Evolutionary conservation across 2,888 invertebrate genomes (phyloP).

Genomic region (Lasioglossum malachurum): DNA sequence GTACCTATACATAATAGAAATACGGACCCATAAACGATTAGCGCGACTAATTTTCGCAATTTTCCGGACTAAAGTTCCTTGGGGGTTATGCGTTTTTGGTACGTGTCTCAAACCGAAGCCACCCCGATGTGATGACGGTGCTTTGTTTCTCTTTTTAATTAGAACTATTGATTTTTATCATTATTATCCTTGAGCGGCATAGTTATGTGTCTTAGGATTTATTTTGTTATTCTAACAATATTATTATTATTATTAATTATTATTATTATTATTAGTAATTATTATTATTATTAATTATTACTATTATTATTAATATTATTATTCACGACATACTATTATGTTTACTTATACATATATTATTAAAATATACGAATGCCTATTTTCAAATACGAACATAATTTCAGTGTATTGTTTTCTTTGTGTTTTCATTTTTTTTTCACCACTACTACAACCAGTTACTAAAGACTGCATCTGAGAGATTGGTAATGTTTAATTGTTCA

Average conservation of each 20-base stretch:
- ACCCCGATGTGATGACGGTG: conserved; percentile 84
- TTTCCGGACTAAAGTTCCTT: conserved; percentile 83
- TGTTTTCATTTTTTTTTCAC: conserved; percentile 24
- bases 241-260: conserved; percentile 67
- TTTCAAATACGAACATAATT: conserved; percentile 76
- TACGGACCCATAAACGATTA: conserved; percentile 53
- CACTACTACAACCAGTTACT: neutral
- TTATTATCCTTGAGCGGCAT: conserved; percentile 75
- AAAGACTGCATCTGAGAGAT: neutral
- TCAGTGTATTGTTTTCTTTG: conserved; percentile 41
- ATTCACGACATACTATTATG: conserved; percentile 76
- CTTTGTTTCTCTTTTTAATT: conserved; percentile 82
- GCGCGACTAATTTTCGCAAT: conserved; percentile 62
- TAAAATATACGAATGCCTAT: conserved; percentile 82
- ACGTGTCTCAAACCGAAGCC: conserved; percentile 68
- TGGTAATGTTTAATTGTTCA: neutral
- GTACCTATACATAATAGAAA: conserved; percentile 48
- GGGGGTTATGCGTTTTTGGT: conserved; percentile 73
- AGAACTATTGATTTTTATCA: conserved; percentile 71
- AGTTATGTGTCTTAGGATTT: conserved; percentile 78
- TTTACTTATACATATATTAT: conserved; percentile 79
- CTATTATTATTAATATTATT: conserved; percentile 70
- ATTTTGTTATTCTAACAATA: conserved; percentile 79
- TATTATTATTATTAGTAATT: conserved; percentile 69
- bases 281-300: conserved; percentile 71